A percentile compares a stretch with the other conserved stretches of the same genome.
Evolutionary conservation across 2,888 invertebrate species (phyloP).

Genomic region (Aspidiotus rigidus): DNA sequence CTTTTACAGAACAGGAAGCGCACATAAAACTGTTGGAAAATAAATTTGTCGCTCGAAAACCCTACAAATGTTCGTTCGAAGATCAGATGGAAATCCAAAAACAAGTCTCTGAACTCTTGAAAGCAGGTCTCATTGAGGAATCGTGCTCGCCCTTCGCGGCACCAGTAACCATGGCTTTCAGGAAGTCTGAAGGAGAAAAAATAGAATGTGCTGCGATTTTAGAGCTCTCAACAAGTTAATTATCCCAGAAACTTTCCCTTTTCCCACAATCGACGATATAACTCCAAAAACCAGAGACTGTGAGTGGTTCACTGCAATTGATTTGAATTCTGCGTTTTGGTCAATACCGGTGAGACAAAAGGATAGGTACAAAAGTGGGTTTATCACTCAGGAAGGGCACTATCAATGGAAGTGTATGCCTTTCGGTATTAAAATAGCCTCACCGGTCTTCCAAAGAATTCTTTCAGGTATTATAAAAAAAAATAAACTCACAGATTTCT

Average conservation of each 20-base stretch:
- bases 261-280: constrained; percentile 28
- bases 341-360: constrained; percentile 22
- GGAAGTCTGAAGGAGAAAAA: too few species aligned
- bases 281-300: constrained; percentile 37
- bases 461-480: constrained; percentile 28
- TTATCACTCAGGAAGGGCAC: constrained; percentile 31
- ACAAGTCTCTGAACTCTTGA: too few species aligned
- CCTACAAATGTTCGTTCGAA: too few species aligned
- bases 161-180: too few species aligned
- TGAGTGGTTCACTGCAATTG: constrained; percentile 16
- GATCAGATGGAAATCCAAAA: too few species aligned
- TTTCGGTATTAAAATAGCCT: constrained; percentile 33
- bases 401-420: constrained; percentile 28
- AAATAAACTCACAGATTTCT: constrained; percentile 24
- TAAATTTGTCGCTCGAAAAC: too few species aligned
- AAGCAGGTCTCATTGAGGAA: too few species aligned
- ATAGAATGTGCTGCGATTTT: too few species aligned
- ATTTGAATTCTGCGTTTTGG: constrained; percentile 35
- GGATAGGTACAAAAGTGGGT: constrained; percentile 29
- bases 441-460: constrained; percentile 33
- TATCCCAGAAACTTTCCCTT: constrained; percentile 11
- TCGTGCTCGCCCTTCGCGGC: too few species aligned
- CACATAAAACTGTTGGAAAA: too few species aligned
- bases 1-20: too few species aligned
- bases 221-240: too few species aligned